phyloP scores from a whole-genome alignment of 2,113 vertebrate species.

The Erpornis zantholeuca region DNA sequence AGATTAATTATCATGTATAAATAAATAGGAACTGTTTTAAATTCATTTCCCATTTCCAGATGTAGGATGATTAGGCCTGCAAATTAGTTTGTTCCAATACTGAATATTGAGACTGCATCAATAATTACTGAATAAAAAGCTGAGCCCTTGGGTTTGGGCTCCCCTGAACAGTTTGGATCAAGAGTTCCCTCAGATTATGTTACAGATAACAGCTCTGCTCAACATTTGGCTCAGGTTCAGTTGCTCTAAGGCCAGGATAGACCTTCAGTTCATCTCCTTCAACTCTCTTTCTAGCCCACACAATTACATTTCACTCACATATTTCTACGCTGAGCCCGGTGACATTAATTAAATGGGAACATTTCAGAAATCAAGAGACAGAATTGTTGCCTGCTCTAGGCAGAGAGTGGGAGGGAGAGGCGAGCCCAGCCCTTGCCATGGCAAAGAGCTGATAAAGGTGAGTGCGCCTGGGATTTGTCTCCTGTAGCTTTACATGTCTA shows the following conservation, averaged over 20 bases:
- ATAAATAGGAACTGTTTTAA: constrained; percentile 30
- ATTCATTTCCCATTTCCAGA: constrained; percentile 36
- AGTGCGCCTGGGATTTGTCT: neutral
- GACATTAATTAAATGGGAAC: constrained; percentile 53
- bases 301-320: constrained; percentile 44
- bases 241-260: neutral
- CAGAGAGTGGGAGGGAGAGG: neutral
- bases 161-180: neutral
- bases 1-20: constrained; percentile 34
- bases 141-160: neutral
- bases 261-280: neutral
- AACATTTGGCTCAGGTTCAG: constrained; percentile 10
- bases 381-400: constrained; percentile 2
- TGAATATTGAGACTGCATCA: constrained; percentile 21
- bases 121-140: constrained; percentile 41
- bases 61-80: neutral
- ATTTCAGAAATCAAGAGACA: constrained; percentile 40
- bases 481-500: neutral
- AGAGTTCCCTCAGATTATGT: neutral
- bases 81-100: constrained; percentile 4
- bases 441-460: constrained; percentile 15
- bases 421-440: neutral
- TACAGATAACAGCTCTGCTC: neutral
- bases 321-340: neutral
- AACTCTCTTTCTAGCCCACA: neutral